A percentile compares a stretch with the other conserved stretches of the same genome.
phyloP scores from a whole-genome alignment of 2,888 invertebrate species.

The Diloba caeruleocephala region DNA sequence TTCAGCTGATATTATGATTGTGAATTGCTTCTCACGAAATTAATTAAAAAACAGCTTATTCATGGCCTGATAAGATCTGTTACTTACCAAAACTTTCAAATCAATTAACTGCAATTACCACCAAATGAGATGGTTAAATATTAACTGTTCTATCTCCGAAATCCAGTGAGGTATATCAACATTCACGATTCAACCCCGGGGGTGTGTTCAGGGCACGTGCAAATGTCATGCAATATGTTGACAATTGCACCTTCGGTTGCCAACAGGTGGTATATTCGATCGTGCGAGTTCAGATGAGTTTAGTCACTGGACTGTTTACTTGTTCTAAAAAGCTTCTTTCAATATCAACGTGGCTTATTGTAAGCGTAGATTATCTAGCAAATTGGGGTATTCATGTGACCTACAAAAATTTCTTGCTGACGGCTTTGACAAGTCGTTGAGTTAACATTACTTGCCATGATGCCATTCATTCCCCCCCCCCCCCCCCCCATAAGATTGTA shows the following conservation, averaged over 20 bases:
- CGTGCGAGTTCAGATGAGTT: slow-evolving; percentile 30
- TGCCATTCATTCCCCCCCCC: too few species aligned
- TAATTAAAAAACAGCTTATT: too few species aligned
- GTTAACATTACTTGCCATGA: too few species aligned
- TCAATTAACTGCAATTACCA: slow-evolving; percentile 17
- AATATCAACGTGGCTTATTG: too few species aligned
- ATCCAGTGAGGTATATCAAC: slow-evolving; percentile 52
- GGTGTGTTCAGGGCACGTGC: slow-evolving; percentile 57
- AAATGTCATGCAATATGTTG: slow-evolving; percentile 60
- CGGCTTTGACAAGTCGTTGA: too few species aligned
- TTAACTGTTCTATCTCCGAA: slow-evolving; percentile 20
- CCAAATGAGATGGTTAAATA: slow-evolving; percentile 33
- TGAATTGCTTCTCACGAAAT: too few species aligned
- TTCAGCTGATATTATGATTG: too few species aligned
- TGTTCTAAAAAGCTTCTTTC: neutral
- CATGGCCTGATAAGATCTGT: too few species aligned
- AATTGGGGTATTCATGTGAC: too few species aligned
- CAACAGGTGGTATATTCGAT: slow-evolving; percentile 67
- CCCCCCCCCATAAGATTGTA: too few species aligned
- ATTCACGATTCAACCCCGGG: slow-evolving; percentile 48
- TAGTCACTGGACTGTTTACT: slow-evolving; percentile 17
- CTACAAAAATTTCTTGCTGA: too few species aligned
- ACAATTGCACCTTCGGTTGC: slow-evolving; percentile 61
- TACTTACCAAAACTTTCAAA: slow-evolving; percentile 16
- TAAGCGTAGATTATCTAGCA: too few species aligned